Evolutionary conservation across 2,797 vertebrate genomes (phyloP), one percentile per base, ranked within the genome.

Genomic region (Arnoldichthys spilopterus): DNA sequence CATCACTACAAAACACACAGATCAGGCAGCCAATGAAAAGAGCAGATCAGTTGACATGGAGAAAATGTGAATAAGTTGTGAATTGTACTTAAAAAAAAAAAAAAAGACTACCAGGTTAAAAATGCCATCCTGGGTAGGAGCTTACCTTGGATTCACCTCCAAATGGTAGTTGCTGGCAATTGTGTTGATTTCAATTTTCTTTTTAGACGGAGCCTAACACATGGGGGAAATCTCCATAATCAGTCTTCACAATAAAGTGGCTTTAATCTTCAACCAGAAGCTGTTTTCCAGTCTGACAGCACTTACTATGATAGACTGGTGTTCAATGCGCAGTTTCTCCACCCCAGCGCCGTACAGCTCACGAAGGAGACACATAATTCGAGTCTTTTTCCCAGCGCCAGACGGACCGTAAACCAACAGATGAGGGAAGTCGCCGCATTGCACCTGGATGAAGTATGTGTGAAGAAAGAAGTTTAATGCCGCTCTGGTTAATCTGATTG

Each of bases 121-220:
- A 34, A 40, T n/a, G 30, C 30, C 22, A 43, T 45, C 12, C 34
- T 43, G 22, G 13, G 22, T 30, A 1, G 24, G 43, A 22, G 18
- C 74, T 80, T 92, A 98, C 98, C 97, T 98, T 62, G 98, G 90
- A 83, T 99, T 99, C 82, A 99, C 96, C 92, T 99, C 98, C 82
- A 99, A 90, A 86, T 99, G 98, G 82, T 99, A 99, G 92, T 99
- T 99, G 89, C 98, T 99, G 88, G 98, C 95, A 90, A 99, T 97
- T 7, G 96, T 98, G 88, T 97, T 99, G 77, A 99, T 97, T 90
- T 99, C 98, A 76, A 99, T 97, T 90, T 98, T 99, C 92, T 99
- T 99, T 88, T 98, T 99, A 28, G 98, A 98, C 16, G 98, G 98
- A 74, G 98, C 95, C 97, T 99, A 83, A 43, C 40, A 43, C 0